phyloP scores from a whole-genome alignment of 2,113 vertebrate genomes.

The Entomyzon cyanotis region DNA sequence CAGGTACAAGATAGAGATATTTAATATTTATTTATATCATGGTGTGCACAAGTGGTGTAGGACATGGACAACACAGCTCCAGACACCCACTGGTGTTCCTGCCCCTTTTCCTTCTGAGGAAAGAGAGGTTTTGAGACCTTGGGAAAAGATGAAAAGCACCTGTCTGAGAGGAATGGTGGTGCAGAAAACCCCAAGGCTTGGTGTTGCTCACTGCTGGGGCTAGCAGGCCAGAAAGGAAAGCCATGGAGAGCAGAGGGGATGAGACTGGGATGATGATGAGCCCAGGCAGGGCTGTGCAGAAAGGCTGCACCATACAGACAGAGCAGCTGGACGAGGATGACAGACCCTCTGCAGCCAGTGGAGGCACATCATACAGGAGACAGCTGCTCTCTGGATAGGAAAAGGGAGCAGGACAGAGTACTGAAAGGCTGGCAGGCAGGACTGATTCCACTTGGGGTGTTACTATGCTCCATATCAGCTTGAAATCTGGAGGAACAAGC shows the following conservation, averaged over 20 bases:
- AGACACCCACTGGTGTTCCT: background rate
- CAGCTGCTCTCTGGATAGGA: background rate
- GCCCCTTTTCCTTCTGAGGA: background rate
- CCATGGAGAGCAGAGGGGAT: rapidly evolving
- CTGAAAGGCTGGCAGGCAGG: background rate
- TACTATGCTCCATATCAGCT: background rate
- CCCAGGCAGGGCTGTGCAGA: background rate
- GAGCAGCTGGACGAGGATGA: background rate
- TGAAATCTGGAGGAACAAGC: background rate
- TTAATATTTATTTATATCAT: background rate
- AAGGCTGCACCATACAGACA: rapidly evolving
- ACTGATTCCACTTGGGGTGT: background rate
- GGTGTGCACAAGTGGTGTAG: rapidly evolving
- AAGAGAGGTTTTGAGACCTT: background rate
- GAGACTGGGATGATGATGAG: background rate
- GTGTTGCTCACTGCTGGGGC: rapidly evolving
- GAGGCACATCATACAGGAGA: rapidly evolving
- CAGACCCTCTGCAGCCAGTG: background rate
- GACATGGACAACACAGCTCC: background rate
- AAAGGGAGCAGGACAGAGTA: background rate
- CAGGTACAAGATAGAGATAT: background rate
- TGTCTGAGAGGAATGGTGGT: background rate
- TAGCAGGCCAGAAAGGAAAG: background rate
- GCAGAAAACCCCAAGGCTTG: background rate
- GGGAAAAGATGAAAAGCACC: background rate